Conservation (phyloP, 2,888 invertebrate species). For the Dasypogon diadema region DNA sequence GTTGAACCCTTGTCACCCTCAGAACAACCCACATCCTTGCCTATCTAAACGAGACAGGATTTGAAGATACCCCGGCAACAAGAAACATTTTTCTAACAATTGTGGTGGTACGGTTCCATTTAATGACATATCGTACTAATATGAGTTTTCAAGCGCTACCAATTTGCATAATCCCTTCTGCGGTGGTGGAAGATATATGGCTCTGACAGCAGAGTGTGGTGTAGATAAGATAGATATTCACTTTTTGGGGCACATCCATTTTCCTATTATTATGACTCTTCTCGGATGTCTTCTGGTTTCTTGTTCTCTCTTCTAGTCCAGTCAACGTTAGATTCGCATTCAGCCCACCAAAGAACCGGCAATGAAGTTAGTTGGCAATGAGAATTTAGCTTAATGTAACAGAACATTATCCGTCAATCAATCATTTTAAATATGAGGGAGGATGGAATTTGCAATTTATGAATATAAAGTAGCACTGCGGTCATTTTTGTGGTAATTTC, state of each 20-base stretch:
- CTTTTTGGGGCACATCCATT: constrained; percentile 24
- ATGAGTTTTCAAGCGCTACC: constrained; percentile 23
- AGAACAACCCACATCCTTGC: neutral
- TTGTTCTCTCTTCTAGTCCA: neutral
- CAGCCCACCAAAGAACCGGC: neutral
- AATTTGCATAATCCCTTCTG: constrained; percentile 44
- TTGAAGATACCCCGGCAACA: neutral
- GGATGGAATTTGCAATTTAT: neutral
- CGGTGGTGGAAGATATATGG: neutral
- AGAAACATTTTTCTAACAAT: neutral
- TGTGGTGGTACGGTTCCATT: neutral
- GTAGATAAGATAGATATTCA: constrained; percentile 28
- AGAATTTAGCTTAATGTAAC: constrained; percentile 19
- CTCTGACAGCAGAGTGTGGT: neutral
- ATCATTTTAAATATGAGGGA: constrained; percentile 38
- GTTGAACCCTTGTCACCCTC: constrained; percentile 35
- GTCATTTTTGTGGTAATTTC: too few species aligned
- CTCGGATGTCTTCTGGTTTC: neutral
- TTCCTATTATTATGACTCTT: constrained; percentile 20
- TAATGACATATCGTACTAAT: constrained; percentile 39
- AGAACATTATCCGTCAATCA: constrained; percentile 35
- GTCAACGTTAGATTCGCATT: neutral
- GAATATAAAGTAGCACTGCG: neutral
- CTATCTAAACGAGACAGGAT: neutral
- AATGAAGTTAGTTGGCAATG: neutral